A percentile compares a stretch with the other conserved stretches of the same genome.
Evolutionary conservation across 2,113 vertebrate genomes (phyloP).

Genomic region (Trachemys scripta): DNA sequence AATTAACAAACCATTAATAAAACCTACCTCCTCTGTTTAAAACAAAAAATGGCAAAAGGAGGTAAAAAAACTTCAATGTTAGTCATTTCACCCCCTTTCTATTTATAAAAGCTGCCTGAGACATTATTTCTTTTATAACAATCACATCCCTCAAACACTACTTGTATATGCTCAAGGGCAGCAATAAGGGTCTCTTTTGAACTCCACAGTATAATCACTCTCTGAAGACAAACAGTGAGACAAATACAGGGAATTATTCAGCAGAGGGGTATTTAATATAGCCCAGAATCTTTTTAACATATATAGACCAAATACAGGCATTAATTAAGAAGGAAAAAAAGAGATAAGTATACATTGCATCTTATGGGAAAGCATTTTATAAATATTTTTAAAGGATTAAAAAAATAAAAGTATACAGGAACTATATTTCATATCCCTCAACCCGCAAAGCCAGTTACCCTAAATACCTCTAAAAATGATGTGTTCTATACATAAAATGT

Average conservation of each 20-base stretch:
- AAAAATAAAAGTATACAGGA: background rate
- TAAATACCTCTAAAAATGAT: background rate
- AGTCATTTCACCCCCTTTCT: background rate
- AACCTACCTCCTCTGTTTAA: background rate
- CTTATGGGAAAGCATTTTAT: background rate
- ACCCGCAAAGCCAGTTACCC: background rate
- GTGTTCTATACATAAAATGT: background rate
- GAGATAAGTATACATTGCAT: background rate
- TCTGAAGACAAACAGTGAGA: background rate
- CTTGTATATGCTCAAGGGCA: background rate
- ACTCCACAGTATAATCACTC: background rate
- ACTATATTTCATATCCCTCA: background rate
- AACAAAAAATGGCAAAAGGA: background rate
- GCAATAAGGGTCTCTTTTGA: background rate
- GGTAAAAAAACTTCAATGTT: background rate
- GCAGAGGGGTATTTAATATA: background rate
- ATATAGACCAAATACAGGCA: slow-evolving; percentile 42
- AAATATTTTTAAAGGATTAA: background rate
- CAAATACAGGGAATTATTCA: background rate
- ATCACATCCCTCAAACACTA: background rate
- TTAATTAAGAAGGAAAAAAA: background rate
- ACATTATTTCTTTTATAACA: background rate
- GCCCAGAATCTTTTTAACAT: background rate
- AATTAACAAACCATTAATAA: background rate
- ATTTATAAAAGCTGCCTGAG: background rate